phyloP scores from a whole-genome alignment of 2,888 invertebrate species.

The Scaptomyza reducta region DNA sequence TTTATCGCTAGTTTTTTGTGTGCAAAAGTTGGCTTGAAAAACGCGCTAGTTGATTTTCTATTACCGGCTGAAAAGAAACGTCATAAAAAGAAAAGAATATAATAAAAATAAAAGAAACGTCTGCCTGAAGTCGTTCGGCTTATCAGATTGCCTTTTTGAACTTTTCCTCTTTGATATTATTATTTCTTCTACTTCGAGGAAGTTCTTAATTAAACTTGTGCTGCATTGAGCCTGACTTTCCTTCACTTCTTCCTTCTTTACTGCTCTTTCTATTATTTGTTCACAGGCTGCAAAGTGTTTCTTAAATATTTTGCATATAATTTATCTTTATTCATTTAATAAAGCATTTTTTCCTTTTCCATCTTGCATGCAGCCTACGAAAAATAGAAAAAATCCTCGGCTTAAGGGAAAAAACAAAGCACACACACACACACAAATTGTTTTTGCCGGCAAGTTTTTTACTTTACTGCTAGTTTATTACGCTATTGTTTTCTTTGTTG shows the following conservation, averaged over 20 bases:
- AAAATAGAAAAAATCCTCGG: conserved; percentile 13
- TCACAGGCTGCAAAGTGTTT: conserved; percentile 8
- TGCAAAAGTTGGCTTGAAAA: conserved; percentile 4
- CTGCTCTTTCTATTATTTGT: neutral
- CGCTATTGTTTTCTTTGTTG: conserved; percentile 63
- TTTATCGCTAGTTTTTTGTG: conserved; percentile 6
- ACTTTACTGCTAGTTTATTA: conserved; percentile 73
- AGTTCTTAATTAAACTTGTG: conserved; percentile 72
- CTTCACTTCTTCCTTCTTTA: neutral
- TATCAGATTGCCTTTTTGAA: conserved; percentile 52
- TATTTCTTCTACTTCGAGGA: conserved; percentile 21
- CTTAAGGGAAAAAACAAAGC: conserved; percentile 46
- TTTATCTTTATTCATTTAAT: conserved; percentile 48
- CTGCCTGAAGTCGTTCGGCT: conserved; percentile 26
- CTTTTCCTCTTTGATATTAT: conserved; percentile 46
- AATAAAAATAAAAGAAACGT: conserved; percentile 8
- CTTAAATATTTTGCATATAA: conserved; percentile 59
- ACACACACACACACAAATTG: conserved; percentile 30
- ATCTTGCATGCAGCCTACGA: conserved; percentile 36
- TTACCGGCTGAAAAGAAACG: conserved; percentile 17
- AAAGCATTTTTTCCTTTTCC: conserved; percentile 18
- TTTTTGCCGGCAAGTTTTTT: conserved; percentile 58
- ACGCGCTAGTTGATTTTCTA: conserved; percentile 7
- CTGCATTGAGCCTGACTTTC: conserved; percentile 15
- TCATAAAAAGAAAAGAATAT: conserved; percentile 7